Percentiles rank a stretch among this genome's conserved stretches.
These are phyloP conservation scores for Diacarnus erythraeanus DNA, from an alignment of 37 sponge, comb jelly and placozoan species.

Conservation along the genomic window DNA sequence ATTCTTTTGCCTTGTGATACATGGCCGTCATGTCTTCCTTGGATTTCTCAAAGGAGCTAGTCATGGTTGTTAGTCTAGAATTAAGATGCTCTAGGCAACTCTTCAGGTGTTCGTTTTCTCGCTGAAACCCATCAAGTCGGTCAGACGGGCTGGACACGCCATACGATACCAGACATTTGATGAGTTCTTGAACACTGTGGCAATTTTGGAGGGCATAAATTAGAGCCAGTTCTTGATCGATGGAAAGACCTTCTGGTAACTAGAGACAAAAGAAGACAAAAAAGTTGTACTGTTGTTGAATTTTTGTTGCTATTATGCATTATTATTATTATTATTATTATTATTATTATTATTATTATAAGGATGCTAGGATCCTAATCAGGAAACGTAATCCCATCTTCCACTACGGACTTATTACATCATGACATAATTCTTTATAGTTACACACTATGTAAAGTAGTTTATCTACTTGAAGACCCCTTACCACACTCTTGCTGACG, in stretches of 20 bases:
- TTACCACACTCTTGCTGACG: slow-evolving; percentile 71
- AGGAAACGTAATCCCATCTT: too few relatives aligned
- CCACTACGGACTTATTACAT: too few relatives aligned
- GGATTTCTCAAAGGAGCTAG: slow-evolving; percentile 47
- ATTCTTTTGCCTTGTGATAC: slow-evolving; percentile 42
- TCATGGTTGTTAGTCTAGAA: slow-evolving; percentile 35
- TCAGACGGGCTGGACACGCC: slow-evolving; percentile 33
- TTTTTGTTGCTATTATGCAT: too few relatives aligned
- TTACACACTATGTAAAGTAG: not conserved
- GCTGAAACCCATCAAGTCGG: slow-evolving; percentile 34
- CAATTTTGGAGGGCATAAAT: slow-evolving; percentile 70
- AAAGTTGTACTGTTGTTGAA: slow-evolving; percentile 8
- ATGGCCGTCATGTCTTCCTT: slow-evolving; percentile 41
- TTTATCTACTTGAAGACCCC: slow-evolving; percentile 12
- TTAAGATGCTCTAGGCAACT: slow-evolving; percentile 49
- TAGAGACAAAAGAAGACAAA: not conserved
- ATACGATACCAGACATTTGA: slow-evolving; percentile 61
- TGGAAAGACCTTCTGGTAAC: slow-evolving; percentile 65
- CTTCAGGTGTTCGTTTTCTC: slow-evolving; percentile 49
- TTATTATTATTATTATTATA: too few relatives aligned
- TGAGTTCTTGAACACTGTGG: slow-evolving; percentile 67
- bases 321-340: too few relatives aligned
- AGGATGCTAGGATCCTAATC: not conserved
- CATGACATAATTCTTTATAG: too few relatives aligned
- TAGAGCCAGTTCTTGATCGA: slow-evolving; percentile 48